A percentile compares a stretch with the other conserved stretches of the same genome.
phyloP scores from a whole-genome alignment of 2,888 invertebrate species.

The Acrobasis repandana region DNA sequence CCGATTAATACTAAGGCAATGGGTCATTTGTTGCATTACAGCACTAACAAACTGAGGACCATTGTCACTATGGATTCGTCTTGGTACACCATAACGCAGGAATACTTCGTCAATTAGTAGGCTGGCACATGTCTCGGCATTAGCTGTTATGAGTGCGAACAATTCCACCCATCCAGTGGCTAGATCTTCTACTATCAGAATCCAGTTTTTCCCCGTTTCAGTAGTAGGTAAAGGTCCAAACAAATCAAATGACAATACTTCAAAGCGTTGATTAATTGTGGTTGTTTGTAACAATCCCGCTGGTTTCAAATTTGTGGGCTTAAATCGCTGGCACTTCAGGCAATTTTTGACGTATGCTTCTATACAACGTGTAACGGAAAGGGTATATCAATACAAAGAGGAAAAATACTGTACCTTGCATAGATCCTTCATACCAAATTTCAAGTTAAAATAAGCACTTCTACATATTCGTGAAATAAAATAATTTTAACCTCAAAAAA shows the following conservation, averaged over 20 bases:
- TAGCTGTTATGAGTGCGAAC: constrained; percentile 40
- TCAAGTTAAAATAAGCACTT: too few relatives aligned
- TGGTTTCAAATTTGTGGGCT: constrained; percentile 31
- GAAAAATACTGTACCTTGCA: too few relatives aligned
- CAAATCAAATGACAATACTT: constrained; percentile 30
- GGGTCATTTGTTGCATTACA: constrained; percentile 29
- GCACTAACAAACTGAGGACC: background rate
- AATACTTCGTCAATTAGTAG: constrained; percentile 42
- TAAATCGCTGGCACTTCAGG: constrained; percentile 22
- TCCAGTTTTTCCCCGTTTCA: constrained; percentile 25
- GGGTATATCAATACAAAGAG: too few relatives aligned
- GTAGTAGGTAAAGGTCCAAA: constrained; percentile 32
- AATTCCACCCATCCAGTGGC: constrained; percentile 39
- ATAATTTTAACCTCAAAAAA: too few relatives aligned
- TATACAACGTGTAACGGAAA: too few relatives aligned
- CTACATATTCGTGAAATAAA: too few relatives aligned
- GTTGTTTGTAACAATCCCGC: constrained; percentile 32
- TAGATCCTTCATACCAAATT: too few relatives aligned
- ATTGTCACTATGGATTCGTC: background rate
- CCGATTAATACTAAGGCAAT: constrained; percentile 18
- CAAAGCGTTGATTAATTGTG: constrained; percentile 29
- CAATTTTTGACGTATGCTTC: constrained; percentile 28
- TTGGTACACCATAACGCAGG: constrained; percentile 31
- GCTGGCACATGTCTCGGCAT: constrained; percentile 25
- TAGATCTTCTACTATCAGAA: constrained; percentile 33